A percentile compares a stretch with the other conserved stretches of the same genome.
These are phyloP conservation scores for Hydrozoanthus gracilis DNA, from an alignment of 92 coral and sea anemone species.

Conservation along the genomic window DNA sequence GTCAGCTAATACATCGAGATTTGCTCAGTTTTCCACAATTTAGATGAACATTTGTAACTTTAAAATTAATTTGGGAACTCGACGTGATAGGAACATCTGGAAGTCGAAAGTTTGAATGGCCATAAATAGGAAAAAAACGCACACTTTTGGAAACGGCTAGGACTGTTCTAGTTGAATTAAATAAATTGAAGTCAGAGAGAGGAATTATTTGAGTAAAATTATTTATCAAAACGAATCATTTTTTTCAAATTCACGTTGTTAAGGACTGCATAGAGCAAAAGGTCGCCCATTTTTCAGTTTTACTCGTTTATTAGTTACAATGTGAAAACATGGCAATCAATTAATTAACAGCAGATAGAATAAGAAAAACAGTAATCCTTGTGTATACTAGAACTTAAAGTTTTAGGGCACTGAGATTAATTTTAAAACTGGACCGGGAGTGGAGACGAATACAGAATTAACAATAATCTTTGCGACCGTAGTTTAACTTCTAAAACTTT, in stretches of 20 bases:
- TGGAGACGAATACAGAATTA: not conserved
- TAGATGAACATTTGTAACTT: not conserved
- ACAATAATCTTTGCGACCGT: not conserved
- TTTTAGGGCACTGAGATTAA: not conserved
- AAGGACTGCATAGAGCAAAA: too few relatives aligned
- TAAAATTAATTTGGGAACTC: not conserved
- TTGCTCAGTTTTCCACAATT: not conserved
- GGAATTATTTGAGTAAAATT: too few relatives aligned
- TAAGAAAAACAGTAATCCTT: not conserved
- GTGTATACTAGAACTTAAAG: not conserved
- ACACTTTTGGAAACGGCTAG: not conserved
- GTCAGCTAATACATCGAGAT: not conserved
- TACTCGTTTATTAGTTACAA: not conserved
- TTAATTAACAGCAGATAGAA: not conserved
- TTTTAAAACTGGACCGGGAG: not conserved
- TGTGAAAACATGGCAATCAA: not conserved
- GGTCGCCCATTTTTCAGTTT: not conserved
- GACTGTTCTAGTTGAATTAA: not conserved
- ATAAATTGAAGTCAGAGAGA: too few relatives aligned
- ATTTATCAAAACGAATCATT: too few relatives aligned
- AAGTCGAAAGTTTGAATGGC: not conserved
- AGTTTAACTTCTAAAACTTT: not conserved
- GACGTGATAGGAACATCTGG: not conserved
- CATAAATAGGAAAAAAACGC: not conserved
- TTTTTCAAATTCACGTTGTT: too few relatives aligned